Base-by-base conservation (phyloP, 2,888 invertebrate species). In the Euzetes globulus region DNA sequence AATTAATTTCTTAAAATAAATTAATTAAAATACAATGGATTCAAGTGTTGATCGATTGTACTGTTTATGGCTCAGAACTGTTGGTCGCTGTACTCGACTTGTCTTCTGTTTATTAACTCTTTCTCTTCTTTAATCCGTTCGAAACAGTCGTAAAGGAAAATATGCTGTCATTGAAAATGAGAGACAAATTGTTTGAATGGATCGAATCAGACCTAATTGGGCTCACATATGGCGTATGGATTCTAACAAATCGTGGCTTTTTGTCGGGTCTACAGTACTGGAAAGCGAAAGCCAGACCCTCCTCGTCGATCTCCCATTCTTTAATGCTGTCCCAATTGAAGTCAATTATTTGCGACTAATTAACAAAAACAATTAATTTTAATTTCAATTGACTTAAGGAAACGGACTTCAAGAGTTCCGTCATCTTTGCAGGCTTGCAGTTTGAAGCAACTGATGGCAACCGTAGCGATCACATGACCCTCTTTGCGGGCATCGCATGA, bases 121-220 rank as follows among this genome's bases (percentile, higher is more conserved):
- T 88, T 88, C 83, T 97, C 96, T 83, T 94, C 94, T 82, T 91
- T 90, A 87, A 96, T 91, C 86, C 93, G 88, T 83, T 95, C 94
- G 86, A 97, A 94, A 84, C 97, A 96, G 83, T 95, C 96, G 84
- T 90, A 88, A 82, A 94, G 88, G 86, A 89, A 94, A 81, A 90
- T 88, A 81, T 90, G 92, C 93, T 94, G 87, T 19, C 88, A 87
- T 41, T 29, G 13, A 25, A 37, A 72, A 6, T 41, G 37, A 50
- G 9, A 27, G n/a, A 22, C 25, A 75, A 15, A n/a, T 50, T 47
- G 1, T 11, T 60, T 17, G 52, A 37, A 60, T n/a, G n/a, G 9
- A 63, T 47, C n/a, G 45, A 9, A 29, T 52, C 47, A 45, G 37
- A 63, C 27, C 5, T 37, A 29, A 72, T 27, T 5, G 68, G 68